Percentiles rank a stretch among this genome's conserved stretches.
phyloP scores from a whole-genome alignment of 2,113 vertebrate genomes.

The Coryphaenoides rupestris region DNA sequence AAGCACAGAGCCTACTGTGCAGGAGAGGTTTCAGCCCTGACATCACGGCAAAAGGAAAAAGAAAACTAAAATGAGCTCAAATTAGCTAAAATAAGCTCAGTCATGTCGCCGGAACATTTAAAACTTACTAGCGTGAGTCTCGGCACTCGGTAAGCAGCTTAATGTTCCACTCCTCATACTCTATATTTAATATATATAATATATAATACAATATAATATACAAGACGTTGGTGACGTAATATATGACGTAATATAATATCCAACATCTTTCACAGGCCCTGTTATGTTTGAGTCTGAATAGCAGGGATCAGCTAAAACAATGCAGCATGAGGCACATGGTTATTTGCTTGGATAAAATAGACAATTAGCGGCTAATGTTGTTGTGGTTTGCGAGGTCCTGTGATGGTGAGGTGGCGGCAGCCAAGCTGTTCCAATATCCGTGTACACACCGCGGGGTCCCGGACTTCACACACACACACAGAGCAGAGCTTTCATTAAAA shows the following conservation, averaged over 20 bases:
- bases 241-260: too few relatives aligned
- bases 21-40: conserved; percentile 20
- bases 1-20: too few relatives aligned
- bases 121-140: too few relatives aligned
- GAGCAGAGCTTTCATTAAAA: conserved; percentile 24
- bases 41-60: conserved; percentile 36
- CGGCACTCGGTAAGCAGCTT: too few relatives aligned
- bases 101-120: too few relatives aligned
- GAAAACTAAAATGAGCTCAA: too few relatives aligned
- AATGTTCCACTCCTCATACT: too few relatives aligned
- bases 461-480: conserved; percentile 34
- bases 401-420: neutral
- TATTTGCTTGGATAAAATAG: neutral
- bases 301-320: conserved; percentile 17
- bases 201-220: too few relatives aligned
- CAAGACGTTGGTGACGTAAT: too few relatives aligned
- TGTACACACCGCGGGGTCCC: conserved; percentile 31
- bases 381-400: neutral
- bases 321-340: neutral
- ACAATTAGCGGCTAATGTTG: neutral
- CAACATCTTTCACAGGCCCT: neutral
- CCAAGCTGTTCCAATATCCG: neutral
- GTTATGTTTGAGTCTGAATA: neutral
- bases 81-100: too few relatives aligned
- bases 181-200: too few relatives aligned